Percentiles rank a stretch among this genome's conserved stretches.
Conservation (phyloP, 2,797 vertebrate species). For the Australoheros facetus region DNA sequence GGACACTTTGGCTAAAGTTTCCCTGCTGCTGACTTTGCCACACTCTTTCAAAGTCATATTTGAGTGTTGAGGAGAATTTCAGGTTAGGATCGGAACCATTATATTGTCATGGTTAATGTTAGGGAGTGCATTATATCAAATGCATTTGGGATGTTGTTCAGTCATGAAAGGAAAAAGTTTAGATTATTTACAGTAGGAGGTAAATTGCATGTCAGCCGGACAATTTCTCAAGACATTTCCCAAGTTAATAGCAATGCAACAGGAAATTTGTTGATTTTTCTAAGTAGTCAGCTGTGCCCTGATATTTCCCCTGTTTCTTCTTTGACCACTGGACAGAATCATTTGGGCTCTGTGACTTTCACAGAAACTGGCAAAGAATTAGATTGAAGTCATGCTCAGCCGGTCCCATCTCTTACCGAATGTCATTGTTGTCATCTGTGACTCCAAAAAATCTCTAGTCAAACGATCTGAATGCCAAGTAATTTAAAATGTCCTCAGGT, state of each 20-base stretch:
- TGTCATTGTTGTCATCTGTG: constrained; percentile 66
- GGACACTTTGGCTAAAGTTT: not conserved
- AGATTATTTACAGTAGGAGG: not conserved
- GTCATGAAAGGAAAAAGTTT: not conserved
- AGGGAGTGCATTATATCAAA: not conserved
- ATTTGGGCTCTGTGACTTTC: constrained; percentile 66
- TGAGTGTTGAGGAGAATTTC: not conserved
- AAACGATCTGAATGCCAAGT: constrained; percentile 55
- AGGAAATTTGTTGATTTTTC: constrained; percentile 17
- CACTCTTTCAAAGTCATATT: not conserved
- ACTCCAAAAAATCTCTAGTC: constrained; percentile 46
- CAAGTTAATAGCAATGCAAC: not conserved
- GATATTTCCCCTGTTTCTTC: constrained; percentile 39
- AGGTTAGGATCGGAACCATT: not conserved
- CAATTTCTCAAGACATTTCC: not conserved
- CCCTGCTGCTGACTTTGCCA: not conserved
- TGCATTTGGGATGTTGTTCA: not conserved
- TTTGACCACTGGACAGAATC: constrained; percentile 61
- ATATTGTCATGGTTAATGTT: not conserved
- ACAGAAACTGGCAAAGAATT: constrained; percentile 64
- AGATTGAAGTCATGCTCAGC: constrained; percentile 75
- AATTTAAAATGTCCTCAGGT: constrained; percentile 39
- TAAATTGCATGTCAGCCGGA: not conserved
- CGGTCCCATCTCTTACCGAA: constrained; percentile 56
- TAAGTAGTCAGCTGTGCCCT: constrained; percentile 6